Conservation (phyloP, 2,797 vertebrate species). For the Sebastes itinus region DNA sequence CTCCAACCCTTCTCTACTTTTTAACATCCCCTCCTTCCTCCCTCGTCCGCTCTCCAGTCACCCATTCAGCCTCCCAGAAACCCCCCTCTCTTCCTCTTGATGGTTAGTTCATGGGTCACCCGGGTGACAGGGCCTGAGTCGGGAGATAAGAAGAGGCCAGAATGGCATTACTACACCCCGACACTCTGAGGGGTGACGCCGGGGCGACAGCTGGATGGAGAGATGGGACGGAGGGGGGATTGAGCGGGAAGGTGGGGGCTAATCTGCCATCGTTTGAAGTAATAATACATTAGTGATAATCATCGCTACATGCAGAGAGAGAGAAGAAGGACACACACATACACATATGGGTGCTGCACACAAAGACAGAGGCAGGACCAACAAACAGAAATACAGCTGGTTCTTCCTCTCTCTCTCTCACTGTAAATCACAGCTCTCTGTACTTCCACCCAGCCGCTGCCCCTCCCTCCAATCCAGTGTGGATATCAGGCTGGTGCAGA, state of each 20-base stretch:
- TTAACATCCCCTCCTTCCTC: neutral
- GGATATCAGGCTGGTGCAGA: slow-evolving; percentile 83
- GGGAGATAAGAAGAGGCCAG: slow-evolving; percentile 80
- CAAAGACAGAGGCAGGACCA: slow-evolving; percentile 56
- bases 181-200: slow-evolving; percentile 66
- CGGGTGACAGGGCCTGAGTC: slow-evolving; percentile 78
- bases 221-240: slow-evolving; percentile 49
- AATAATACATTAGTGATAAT: slow-evolving; percentile 75
- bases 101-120: slow-evolving; percentile 77
- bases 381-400: slow-evolving; percentile 61
- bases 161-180: slow-evolving; percentile 76
- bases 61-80: slow-evolving; percentile 15
- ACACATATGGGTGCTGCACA: slow-evolving; percentile 32
- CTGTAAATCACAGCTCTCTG: slow-evolving; percentile 76
- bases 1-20: neutral
- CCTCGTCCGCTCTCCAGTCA: slow-evolving; percentile 11
- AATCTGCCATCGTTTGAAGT: slow-evolving; percentile 77
- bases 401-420: slow-evolving; percentile 67
- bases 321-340: slow-evolving; percentile 36
- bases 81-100: slow-evolving; percentile 41
- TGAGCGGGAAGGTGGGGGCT: slow-evolving; percentile 56
- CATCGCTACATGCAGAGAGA: slow-evolving; percentile 63
- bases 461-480: slow-evolving; percentile 69
- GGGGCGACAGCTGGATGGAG: slow-evolving; percentile 57
- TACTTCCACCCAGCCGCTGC: slow-evolving; percentile 52